These are phyloP conservation scores for Euwallacea similis DNA, from an alignment of 1,140 invertebrate genomes.

Conservation along the genomic window DNA sequence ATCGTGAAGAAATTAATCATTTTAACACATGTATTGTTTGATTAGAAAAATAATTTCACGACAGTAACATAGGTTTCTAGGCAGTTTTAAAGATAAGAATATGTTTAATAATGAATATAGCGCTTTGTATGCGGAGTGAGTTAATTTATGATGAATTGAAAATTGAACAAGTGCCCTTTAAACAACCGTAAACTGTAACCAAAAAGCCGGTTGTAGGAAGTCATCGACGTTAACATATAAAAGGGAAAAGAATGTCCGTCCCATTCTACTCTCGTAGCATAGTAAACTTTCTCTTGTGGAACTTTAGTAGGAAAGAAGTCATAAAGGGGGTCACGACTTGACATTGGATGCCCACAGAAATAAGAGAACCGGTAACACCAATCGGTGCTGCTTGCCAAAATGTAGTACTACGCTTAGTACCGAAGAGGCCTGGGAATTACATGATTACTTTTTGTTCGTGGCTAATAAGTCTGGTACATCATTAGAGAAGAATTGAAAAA, in stretches of 20 bases:
- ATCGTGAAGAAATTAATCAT: too few species aligned
- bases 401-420: not conserved
- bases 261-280: constrained; percentile 29
- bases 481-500: too few species aligned
- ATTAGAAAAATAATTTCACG: too few species aligned
- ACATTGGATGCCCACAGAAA: constrained; percentile 34
- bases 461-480: too few species aligned
- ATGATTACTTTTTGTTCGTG: too few species aligned
- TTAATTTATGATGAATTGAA: not conserved
- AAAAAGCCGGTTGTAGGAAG: constrained; percentile 9
- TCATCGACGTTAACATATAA: constrained; percentile 25
- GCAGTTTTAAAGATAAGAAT: too few species aligned
- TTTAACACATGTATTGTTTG: too few species aligned
- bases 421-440: too few species aligned
- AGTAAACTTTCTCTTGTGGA: constrained; percentile 35
- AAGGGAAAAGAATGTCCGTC: constrained; percentile 35
- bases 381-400: constrained; percentile 19
- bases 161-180: not conserved
- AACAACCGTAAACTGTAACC: constrained; percentile 9
- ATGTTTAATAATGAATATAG: too few species aligned
- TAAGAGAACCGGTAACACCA: constrained; percentile 34
- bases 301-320: constrained; percentile 32
- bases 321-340: constrained; percentile 33
- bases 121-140: too few species aligned
- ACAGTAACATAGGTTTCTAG: too few species aligned